A percentile compares a stretch with the other conserved stretches of the same genome.
Evolutionary conservation across 2,888 invertebrate genomes (phyloP).

Genomic region (Euclidia mi): DNA sequence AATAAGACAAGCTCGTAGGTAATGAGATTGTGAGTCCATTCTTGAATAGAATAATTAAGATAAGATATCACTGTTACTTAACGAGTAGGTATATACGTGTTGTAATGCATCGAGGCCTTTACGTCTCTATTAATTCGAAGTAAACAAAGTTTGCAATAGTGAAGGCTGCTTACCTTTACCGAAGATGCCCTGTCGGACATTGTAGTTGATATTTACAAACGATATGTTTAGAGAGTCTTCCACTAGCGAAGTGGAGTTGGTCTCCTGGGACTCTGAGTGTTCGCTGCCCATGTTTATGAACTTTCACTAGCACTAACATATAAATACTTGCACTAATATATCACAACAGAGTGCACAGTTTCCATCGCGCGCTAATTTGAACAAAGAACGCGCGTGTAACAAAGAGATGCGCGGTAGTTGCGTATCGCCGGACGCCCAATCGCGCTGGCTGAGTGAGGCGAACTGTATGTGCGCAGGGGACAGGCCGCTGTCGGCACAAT

Average conservation of each 20-base stretch:
- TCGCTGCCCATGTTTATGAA: constrained; percentile 78
- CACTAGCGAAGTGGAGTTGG: constrained; percentile 76
- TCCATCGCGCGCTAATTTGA: constrained; percentile 69
- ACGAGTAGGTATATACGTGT: constrained; percentile 12
- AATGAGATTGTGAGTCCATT: constrained; percentile 14
- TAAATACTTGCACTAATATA: constrained; percentile 63
- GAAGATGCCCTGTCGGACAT: constrained; percentile 90
- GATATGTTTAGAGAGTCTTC: constrained; percentile 91
- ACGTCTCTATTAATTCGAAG: constrained; percentile 2
- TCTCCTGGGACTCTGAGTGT: constrained; percentile 79
- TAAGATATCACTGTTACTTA: constrained; percentile 21
- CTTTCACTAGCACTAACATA: constrained; percentile 63
- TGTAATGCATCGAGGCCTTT: constrained; percentile 5
- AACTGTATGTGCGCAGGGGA: constrained; percentile 54
- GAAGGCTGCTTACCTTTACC: constrained; percentile 83
- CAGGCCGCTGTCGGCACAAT: constrained; percentile 45
- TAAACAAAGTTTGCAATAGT: constrained; percentile 34
- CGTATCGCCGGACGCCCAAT: constrained; percentile 61
- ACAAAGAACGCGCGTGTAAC: constrained; percentile 80
- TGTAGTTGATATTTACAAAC: constrained; percentile 92
- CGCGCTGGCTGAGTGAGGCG: constrained; percentile 60
- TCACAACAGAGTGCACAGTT: constrained; percentile 54
- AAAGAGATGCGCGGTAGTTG: constrained; percentile 64
- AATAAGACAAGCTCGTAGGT: constrained; percentile 3
- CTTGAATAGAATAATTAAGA: constrained; percentile 23